Conservation (phyloP, 1,140 invertebrate species). For the Prorops nasuta region DNA sequence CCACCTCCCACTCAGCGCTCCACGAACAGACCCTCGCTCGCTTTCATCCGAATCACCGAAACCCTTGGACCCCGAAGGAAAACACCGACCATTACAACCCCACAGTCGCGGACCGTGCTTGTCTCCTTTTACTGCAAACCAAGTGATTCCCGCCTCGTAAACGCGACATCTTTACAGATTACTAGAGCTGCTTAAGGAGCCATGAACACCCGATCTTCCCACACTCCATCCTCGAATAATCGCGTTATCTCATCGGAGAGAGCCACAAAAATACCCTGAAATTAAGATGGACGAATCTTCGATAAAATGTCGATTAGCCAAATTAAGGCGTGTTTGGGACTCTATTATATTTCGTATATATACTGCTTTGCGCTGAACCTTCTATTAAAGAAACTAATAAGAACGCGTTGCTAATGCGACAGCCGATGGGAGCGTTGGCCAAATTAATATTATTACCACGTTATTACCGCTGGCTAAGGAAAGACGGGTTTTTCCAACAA, state of each 20-base stretch:
- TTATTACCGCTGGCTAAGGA: slow-evolving; percentile 15
- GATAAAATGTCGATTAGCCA: background rate
- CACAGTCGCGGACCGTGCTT: slow-evolving; percentile 36
- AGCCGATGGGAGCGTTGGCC: slow-evolving; percentile 12
- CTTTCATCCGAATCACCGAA: slow-evolving; percentile 36
- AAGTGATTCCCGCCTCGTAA: slow-evolving; percentile 57
- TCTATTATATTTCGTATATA: too few relatives aligned
- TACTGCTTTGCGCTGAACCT: too few relatives aligned
- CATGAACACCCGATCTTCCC: slow-evolving; percentile 6
- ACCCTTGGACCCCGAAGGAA: slow-evolving; percentile 35
- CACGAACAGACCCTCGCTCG: slow-evolving; percentile 25
- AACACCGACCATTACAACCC: too few relatives aligned
- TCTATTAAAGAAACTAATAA: too few relatives aligned
- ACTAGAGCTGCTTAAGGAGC: too few relatives aligned
- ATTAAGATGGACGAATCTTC: too few relatives aligned
- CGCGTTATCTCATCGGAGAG: too few relatives aligned
- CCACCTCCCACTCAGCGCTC: slow-evolving; percentile 33
- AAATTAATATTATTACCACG: slow-evolving; percentile 7
- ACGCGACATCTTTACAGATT: slow-evolving; percentile 48
- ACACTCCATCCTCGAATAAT: background rate
- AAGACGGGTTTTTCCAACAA: slow-evolving; percentile 6
- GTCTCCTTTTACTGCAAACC: slow-evolving; percentile 56
- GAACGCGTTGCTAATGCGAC: slow-evolving; percentile 14
- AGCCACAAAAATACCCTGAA: too few relatives aligned
- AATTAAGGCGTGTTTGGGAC: background rate